Evolutionary conservation across 2,113 vertebrate species (phyloP).

Genomic region (Mohoua ochrocephala): DNA sequence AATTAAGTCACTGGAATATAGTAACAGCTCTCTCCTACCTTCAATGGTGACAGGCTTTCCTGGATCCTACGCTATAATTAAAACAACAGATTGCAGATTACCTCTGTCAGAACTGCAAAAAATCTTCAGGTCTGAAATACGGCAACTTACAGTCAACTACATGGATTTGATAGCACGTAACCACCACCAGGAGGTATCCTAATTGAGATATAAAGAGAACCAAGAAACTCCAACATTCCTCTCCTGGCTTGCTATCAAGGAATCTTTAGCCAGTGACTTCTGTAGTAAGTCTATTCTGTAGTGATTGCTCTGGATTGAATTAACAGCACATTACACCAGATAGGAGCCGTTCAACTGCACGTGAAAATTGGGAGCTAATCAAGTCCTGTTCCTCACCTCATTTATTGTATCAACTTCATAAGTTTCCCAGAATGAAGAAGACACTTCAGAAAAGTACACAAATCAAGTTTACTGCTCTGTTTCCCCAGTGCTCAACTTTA

Average conservation of each 20-base stretch:
- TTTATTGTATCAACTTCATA: background rate
- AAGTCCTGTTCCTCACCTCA: background rate
- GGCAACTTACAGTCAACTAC: background rate
- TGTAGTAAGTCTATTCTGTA: background rate
- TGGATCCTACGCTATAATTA: background rate
- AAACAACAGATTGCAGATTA: background rate
- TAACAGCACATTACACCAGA: background rate
- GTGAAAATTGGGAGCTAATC: background rate
- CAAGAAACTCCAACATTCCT: background rate
- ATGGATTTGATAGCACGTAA: background rate
- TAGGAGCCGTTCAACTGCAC: background rate
- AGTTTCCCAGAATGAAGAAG: background rate
- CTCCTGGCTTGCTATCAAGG: background rate
- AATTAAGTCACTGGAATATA: background rate
- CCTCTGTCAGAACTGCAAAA: background rate
- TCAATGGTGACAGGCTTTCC: background rate
- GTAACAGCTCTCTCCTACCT: background rate
- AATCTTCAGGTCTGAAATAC: background rate
- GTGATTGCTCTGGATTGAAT: background rate
- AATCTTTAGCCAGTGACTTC: background rate
- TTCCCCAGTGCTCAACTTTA: background rate
- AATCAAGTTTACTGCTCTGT: background rate
- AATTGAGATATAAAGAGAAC: background rate
- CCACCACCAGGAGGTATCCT: background rate
- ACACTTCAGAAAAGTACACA: background rate